phyloP scores from a whole-genome alignment of 2,888 invertebrate species.

The Pseudoips prasinana region DNA sequence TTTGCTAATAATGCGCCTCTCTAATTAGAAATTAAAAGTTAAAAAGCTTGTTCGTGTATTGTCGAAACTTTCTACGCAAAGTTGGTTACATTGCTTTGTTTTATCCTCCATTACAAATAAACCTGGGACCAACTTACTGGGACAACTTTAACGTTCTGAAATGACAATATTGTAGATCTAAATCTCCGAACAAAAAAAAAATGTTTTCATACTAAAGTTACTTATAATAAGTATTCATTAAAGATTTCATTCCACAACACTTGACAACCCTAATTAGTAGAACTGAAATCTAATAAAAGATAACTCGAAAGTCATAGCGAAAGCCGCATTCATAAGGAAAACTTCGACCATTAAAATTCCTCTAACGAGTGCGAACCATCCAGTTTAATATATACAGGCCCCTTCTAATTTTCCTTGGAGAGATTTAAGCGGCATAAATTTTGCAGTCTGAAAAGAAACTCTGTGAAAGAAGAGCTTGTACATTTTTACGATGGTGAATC shows the following conservation, averaged over 20 bases:
- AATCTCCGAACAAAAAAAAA: slow-evolving; percentile 14
- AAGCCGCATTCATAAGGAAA: slow-evolving; percentile 77
- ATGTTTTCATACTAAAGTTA: slow-evolving; percentile 9
- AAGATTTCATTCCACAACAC: slow-evolving; percentile 64
- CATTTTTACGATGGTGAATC: slow-evolving; percentile 78
- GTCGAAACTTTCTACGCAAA: slow-evolving; percentile 19
- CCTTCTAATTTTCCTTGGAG: slow-evolving; percentile 76
- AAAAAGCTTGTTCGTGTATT: slow-evolving; percentile 48
- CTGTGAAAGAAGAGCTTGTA: slow-evolving; percentile 76
- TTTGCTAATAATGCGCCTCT: slow-evolving; percentile 37
- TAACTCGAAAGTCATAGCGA: slow-evolving; percentile 68
- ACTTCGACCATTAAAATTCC: slow-evolving; percentile 78
- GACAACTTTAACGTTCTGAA: background rate
- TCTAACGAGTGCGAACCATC: slow-evolving; percentile 75
- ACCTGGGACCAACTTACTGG: too few species aligned
- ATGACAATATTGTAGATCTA: slow-evolving; percentile 5
- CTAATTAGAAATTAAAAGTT: slow-evolving; percentile 56
- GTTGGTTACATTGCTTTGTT: slow-evolving; percentile 12
- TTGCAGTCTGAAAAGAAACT: slow-evolving; percentile 78
- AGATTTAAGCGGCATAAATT: slow-evolving; percentile 79
- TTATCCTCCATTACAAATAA: background rate
- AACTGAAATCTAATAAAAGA: slow-evolving; percentile 75
- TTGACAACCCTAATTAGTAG: slow-evolving; percentile 71
- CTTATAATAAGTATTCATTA: slow-evolving; percentile 47
- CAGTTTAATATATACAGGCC: slow-evolving; percentile 77